phyloP scores from a whole-genome alignment of 2,113 vertebrate genomes.

The Oryctolagus cuniculus region mOryCun1.1 NC_091439.1:57440501-57441000 shows the following conservation, averaged over 20 bases:
- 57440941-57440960: neutral
- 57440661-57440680: neutral
- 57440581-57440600: neutral
- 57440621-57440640: neutral
- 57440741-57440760: neutral
- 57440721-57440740: neutral
- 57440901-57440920: neutral
- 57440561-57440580: neutral
- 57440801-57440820: neutral
- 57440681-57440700: constrained; percentile 5
- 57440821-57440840: neutral
- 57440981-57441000: neutral
- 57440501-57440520: neutral
- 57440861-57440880: neutral
- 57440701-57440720: neutral
- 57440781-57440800: neutral
- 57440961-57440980: neutral
- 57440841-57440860: neutral
- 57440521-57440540: neutral
- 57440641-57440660: neutral
- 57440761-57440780: neutral
- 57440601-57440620: neutral
- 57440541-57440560: neutral
- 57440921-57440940: neutral
- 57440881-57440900: neutral